Conservation (phyloP, 64 coral and sea anemone species). For the Anthopleura sola region DNA sequence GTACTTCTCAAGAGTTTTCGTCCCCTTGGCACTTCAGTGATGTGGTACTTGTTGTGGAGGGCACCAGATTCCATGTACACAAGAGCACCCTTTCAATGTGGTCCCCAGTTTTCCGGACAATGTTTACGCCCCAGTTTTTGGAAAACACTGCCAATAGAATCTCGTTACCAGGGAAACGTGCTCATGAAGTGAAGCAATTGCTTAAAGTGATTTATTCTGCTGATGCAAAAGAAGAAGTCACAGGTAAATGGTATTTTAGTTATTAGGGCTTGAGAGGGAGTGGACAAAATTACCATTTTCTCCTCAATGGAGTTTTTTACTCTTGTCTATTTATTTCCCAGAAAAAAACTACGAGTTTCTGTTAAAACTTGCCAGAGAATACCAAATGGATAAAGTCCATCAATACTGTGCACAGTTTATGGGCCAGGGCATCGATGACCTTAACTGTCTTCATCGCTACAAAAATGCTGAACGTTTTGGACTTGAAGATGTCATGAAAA, state of each 20-base stretch:
- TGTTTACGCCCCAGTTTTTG: conserved; percentile 25
- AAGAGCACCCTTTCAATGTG: conserved; percentile 55
- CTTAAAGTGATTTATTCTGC: conserved; percentile 45
- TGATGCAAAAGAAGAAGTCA: not conserved
- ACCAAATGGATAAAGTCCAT: conserved; percentile 30
- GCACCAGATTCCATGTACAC: conserved; percentile 58
- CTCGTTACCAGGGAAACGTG: conserved; percentile 49
- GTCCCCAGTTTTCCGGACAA: conserved; percentile 73
- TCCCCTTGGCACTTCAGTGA: conserved; percentile 60
- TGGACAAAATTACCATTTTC: too few species aligned
- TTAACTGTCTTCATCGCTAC: conserved; percentile 13
- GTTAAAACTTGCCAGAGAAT: conserved; percentile 34
- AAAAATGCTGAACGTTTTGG: conserved; percentile 13
- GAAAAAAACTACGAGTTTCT: conserved; percentile 37
- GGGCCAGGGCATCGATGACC: not conserved
- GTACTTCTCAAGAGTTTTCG: conserved; percentile 9
- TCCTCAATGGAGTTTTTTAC: too few species aligned
- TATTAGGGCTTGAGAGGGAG: too few species aligned
- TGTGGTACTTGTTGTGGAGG: conserved; percentile 58
- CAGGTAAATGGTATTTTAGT: not conserved
- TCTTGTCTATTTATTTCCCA: not conserved
- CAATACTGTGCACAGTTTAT: conserved; percentile 20
- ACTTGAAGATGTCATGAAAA: not conserved
- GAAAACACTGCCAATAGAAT: conserved; percentile 37
- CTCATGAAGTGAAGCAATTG: conserved; percentile 46